phyloP scores from a whole-genome alignment of 2,113 vertebrate genomes.

The Pluvialis apricaria region DNA sequence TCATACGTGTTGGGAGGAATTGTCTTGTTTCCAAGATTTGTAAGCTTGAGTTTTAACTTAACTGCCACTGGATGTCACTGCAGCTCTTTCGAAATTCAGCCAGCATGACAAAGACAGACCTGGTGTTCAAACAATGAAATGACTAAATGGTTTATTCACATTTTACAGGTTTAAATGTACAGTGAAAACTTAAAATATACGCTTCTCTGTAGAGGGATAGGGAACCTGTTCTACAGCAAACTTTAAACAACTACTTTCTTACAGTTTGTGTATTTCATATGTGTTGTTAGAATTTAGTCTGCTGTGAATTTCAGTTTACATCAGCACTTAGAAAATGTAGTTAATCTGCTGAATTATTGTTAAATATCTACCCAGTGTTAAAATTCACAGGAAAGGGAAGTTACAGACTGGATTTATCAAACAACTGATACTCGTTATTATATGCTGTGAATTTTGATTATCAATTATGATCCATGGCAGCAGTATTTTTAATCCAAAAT shows the following conservation, averaged over 20 bases:
- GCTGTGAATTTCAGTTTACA: background rate
- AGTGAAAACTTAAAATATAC: background rate
- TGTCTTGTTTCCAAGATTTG: background rate
- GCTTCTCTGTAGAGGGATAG: background rate
- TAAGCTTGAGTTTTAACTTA: background rate
- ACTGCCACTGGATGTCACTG: conserved; percentile 17
- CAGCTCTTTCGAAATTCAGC: background rate
- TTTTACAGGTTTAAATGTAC: background rate
- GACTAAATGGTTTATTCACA: background rate
- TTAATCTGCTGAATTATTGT: background rate
- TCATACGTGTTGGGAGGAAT: background rate
- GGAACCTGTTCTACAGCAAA: background rate
- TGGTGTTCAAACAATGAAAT: background rate
- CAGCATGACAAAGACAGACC: background rate
- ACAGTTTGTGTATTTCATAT: background rate
- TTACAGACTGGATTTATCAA: background rate
- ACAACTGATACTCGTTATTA: background rate
- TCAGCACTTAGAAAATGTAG: background rate
- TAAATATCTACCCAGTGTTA: background rate
- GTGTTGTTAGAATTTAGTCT: background rate
- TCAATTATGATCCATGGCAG: background rate
- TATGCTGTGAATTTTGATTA: background rate
- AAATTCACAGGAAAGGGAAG: background rate
- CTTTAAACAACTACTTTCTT: background rate
- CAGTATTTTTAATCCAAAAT: background rate